These are phyloP conservation scores for Scomber japonicus DNA, from an alignment of 2,113 vertebrate genomes.

Conservation along the genomic window DNA sequence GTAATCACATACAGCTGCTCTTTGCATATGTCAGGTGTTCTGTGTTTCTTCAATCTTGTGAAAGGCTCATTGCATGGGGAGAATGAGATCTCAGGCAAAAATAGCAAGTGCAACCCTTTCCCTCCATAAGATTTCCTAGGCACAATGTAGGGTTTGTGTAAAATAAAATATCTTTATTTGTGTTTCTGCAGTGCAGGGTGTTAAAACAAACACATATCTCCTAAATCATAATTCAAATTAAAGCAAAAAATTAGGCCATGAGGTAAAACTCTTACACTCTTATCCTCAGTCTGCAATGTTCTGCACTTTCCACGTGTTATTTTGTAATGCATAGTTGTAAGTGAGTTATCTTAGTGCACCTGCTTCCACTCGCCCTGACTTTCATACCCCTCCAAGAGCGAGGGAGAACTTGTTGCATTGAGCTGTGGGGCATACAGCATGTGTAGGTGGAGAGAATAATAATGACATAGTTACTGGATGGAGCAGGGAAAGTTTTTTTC, in stretches of 20 bases:
- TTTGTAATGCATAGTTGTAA: background rate
- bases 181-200: background rate
- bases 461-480: constrained; percentile 1
- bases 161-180: too few species aligned
- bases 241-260: background rate
- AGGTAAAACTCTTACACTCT: background rate
- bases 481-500: background rate
- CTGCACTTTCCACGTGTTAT: background rate
- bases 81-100: too few species aligned
- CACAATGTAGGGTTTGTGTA: too few species aligned
- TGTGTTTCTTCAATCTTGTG: too few species aligned
- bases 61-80: too few species aligned
- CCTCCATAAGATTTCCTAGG: too few species aligned
- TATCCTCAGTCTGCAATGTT: background rate
- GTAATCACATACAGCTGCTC: too few species aligned
- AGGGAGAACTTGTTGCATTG: background rate
- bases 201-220: too few species aligned
- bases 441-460: constrained; percentile 28
- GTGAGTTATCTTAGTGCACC: background rate
- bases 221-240: background rate
- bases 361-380: background rate
- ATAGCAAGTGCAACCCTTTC: too few species aligned
- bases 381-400: background rate
- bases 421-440: background rate
- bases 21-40: too few species aligned